Percentiles rank a stretch among this genome's conserved stretches.
These are phyloP conservation scores for Argyresthia goedartella DNA, from an alignment of 2,888 invertebrate species.

Conservation along the genomic window DNA sequence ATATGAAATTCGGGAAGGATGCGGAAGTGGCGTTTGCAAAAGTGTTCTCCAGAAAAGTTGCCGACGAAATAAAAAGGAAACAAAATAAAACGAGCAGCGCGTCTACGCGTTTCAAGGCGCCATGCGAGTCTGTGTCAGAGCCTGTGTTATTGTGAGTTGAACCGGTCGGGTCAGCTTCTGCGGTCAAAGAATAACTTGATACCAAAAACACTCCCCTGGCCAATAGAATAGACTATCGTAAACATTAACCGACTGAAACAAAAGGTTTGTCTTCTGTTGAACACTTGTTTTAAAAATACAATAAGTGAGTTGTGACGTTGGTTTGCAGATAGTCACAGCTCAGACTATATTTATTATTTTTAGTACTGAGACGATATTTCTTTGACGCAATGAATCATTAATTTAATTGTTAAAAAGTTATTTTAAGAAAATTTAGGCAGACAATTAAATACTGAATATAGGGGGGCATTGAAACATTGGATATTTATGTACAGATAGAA, in stretches of 20 bases:
- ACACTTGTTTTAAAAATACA: neutral
- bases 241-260: too few relatives aligned
- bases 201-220: neutral
- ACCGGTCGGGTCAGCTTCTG: constrained; percentile 6
- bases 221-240: too few relatives aligned
- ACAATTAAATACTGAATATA: too few relatives aligned
- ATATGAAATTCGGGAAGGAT: neutral
- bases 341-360: too few relatives aligned
- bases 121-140: constrained; percentile 31
- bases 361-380: too few relatives aligned
- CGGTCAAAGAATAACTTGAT: constrained; percentile 13
- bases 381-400: too few relatives aligned
- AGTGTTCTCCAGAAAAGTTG: neutral
- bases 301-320: too few relatives aligned
- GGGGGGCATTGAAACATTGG: too few relatives aligned
- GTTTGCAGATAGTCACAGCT: too few relatives aligned
- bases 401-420: too few relatives aligned
- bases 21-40: neutral
- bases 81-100: constrained; percentile 16
- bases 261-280: neutral
- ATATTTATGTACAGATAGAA: too few relatives aligned
- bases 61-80: constrained; percentile 17
- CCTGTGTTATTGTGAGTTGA: constrained; percentile 19
- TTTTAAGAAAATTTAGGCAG: too few relatives aligned
- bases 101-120: constrained; percentile 25